A percentile compares a stretch with the other conserved stretches of the same genome.
Conservation (phyloP, 2,797 vertebrate species). For the Strix occidentalis region DNA sequence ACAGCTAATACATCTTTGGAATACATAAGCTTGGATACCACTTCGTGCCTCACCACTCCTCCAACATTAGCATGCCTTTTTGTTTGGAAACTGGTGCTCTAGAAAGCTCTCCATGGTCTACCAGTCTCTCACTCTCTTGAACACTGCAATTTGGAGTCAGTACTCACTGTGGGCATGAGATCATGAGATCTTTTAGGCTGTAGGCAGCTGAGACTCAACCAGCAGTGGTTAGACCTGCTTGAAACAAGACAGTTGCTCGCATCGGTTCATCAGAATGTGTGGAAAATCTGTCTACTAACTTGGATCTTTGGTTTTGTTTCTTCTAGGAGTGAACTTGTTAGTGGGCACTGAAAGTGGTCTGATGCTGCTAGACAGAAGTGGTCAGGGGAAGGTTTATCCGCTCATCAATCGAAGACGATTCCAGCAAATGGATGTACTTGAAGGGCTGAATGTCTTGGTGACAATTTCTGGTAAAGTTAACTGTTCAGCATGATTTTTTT, state of each 20-base stretch:
- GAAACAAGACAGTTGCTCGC: background rate
- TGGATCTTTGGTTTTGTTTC: conserved; percentile 10
- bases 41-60: background rate
- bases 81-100: background rate
- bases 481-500: background rate
- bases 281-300: conserved; percentile 1
- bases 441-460: conserved; percentile 96
- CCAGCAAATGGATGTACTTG: conserved; percentile 98
- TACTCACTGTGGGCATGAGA: background rate
- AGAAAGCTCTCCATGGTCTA: background rate
- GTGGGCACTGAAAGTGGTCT: conserved; percentile 97
- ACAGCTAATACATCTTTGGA: background rate
- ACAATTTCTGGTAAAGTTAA: conserved; percentile 91
- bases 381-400: conserved; percentile 97
- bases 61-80: background rate
- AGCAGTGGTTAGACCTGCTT: background rate
- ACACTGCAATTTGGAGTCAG: background rate
- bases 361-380: conserved; percentile 97
- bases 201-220: background rate
- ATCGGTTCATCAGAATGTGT: background rate
- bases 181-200: background rate
- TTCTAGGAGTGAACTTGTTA: conserved; percentile 91
- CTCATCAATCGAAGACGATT: conserved; percentile 94
- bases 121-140: background rate
- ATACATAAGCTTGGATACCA: background rate